Percentiles rank a stretch among this genome's conserved stretches.
Conservation (phyloP, 1,140 invertebrate species). For the Bombus pyrosoma region DNA sequence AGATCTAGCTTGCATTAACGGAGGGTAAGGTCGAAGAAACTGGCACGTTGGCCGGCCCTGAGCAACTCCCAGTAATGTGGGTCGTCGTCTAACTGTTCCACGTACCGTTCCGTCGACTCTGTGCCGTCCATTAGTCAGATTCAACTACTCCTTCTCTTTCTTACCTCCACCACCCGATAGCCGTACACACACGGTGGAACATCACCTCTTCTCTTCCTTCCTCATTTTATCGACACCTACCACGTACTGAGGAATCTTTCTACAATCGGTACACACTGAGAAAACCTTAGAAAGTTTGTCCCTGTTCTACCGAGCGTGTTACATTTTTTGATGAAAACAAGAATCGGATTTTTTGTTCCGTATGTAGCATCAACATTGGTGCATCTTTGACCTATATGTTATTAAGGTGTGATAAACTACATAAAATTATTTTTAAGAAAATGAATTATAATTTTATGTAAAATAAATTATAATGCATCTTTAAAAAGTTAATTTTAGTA, state of each 20-base stretch:
- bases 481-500: neutral
- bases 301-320: conserved; percentile 10
- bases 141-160: conserved; percentile 46
- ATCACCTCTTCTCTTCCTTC: conserved; percentile 16
- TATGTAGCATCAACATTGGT: neutral
- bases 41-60: conserved; percentile 71
- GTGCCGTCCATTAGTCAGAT: conserved; percentile 55
- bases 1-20: conserved; percentile 38
- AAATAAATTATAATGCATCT: neutral
- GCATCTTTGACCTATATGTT: neutral
- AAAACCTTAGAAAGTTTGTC: conserved; percentile 47
- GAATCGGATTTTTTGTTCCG: neutral
- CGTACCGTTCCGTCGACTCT: conserved; percentile 73
- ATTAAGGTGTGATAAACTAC: neutral
- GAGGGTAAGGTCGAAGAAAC: conserved; percentile 74
- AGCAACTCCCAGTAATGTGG: conserved; percentile 69
- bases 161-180: conserved; percentile 18
- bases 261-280: conserved; percentile 2
- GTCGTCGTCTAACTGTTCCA: conserved; percentile 77
- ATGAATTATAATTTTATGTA: neutral
- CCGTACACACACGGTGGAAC: neutral
- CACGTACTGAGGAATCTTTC: conserved; percentile 16
- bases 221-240: conserved; percentile 24
- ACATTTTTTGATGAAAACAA: neutral
- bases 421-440: neutral